Evolutionary conservation across 1,140 invertebrate genomes (phyloP).

Genomic region (Armadillidium nasatum): DNA sequence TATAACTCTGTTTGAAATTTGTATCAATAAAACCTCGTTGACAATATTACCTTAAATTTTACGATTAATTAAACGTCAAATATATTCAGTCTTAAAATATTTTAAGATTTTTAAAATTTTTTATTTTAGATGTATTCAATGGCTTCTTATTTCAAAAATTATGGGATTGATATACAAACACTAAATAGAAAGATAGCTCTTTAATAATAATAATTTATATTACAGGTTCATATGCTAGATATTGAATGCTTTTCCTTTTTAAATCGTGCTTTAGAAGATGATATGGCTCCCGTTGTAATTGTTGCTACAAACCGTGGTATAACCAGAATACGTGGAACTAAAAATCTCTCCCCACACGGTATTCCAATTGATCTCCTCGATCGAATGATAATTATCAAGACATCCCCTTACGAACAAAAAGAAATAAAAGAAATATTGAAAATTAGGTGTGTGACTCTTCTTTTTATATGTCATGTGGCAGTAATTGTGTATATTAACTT

Average conservation of each 20-base stretch:
- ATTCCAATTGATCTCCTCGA: conserved; percentile 95
- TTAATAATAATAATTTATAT: conserved; percentile 49
- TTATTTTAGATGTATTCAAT: no score
- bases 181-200: no score
- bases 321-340: conserved; percentile 90
- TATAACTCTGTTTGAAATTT: not conserved
- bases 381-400: conserved; percentile 90
- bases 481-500: no score
- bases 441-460: conserved; percentile 60
- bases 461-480: no score
- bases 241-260: conserved; percentile 98
- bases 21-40: no score
- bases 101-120: no score
- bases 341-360: conserved; percentile 89
- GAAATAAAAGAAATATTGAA: conserved; percentile 89
- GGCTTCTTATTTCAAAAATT: no score
- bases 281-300: conserved; percentile 94
- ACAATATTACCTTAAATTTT: no score
- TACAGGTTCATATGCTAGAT: conserved; percentile 94
- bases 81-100: no score
- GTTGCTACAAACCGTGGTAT: conserved; percentile 98
- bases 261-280: conserved; percentile 91
- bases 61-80: no score
- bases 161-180: no score
- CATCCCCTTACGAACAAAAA: conserved; percentile 78